phyloP scores from a whole-genome alignment of 2,113 vertebrate species.

The Triplophysa rosa region DNA sequence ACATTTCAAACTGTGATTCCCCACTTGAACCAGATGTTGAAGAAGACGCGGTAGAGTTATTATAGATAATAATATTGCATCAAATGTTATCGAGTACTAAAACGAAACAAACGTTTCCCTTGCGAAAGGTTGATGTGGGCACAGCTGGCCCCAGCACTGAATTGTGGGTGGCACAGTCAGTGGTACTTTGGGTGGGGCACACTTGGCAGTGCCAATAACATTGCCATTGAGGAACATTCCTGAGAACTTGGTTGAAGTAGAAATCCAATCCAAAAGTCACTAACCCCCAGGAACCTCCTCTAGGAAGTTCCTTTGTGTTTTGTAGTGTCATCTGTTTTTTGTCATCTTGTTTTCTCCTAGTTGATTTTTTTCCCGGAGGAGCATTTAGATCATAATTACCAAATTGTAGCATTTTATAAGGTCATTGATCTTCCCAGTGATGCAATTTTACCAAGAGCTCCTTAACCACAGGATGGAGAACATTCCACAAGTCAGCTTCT shows the following conservation, averaged over 20 bases:
- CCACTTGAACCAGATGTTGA: neutral
- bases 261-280: neutral
- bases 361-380: neutral
- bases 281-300: neutral
- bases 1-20: conserved; percentile 20
- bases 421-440: conserved; percentile 13
- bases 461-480: conserved; percentile 9
- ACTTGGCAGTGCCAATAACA: conserved; percentile 16
- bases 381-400: neutral
- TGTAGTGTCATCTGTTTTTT: conserved; percentile 1
- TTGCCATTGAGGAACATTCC: neutral
- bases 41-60: neutral
- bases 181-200: conserved; percentile 22
- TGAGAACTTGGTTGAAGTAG: conserved; percentile 1
- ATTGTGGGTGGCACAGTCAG: conserved; percentile 30
- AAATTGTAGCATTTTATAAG: neutral
- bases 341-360: neutral
- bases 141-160: neutral
- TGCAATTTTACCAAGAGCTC: neutral
- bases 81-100: neutral
- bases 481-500: conserved; percentile 16
- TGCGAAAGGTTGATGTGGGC: conserved; percentile 25
- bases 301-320: neutral
- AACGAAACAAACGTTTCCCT: neutral
- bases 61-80: neutral